Base-by-base conservation (phyloP, 1,140 invertebrate genomes). In the Dendrolimus kikuchii region DNA sequence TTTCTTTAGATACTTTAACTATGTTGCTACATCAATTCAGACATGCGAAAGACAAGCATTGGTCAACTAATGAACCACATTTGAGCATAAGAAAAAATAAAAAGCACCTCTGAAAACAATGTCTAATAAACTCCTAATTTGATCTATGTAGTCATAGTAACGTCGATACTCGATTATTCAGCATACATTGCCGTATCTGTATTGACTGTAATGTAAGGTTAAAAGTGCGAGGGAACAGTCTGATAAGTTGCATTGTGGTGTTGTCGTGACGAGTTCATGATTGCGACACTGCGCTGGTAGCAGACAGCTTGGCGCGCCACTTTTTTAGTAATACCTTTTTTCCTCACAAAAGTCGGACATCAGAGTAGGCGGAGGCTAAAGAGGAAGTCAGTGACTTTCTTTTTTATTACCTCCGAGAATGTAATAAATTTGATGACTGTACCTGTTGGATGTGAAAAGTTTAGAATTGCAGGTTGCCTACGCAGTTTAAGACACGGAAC, bases 291-390 rank as follows among this genome's bases (percentile, higher is more conserved):
- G 38, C 53, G 57, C 49, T 66, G 62, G 53, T 53, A 63, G 65
- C 76, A 85, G 81, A 85, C 81, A 71, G 81, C 81, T 74, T 82
- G 81, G 81, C 79, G 79, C 81, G 81, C 76, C 73, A 80, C 71
- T 81, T 85, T 81, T 79, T 77, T 57, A 66, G 67, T 68, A 66
- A 75, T 71, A 71, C 67, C 54, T 73, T 74, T 68, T 77, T 74
- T 62, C 60, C 66, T 66, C 51, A 65, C 64, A 74, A 71, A 84
- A 69, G 67, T 76, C 66, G 63, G 64, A 71, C 68, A 67, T 57
- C 56, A 57, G 63, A 59, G 71, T 74, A 63, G 71, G 77, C 63
- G 74, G 55, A 50, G 53, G 59, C 55, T 64, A 51, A 62, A 66
- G 67, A 66, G 60, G 75, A 81, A 77, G 74, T 62, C 68, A 66